Evolutionary conservation across 1,140 invertebrate genomes (phyloP).

Genomic region (Homarus americanus): DNA sequence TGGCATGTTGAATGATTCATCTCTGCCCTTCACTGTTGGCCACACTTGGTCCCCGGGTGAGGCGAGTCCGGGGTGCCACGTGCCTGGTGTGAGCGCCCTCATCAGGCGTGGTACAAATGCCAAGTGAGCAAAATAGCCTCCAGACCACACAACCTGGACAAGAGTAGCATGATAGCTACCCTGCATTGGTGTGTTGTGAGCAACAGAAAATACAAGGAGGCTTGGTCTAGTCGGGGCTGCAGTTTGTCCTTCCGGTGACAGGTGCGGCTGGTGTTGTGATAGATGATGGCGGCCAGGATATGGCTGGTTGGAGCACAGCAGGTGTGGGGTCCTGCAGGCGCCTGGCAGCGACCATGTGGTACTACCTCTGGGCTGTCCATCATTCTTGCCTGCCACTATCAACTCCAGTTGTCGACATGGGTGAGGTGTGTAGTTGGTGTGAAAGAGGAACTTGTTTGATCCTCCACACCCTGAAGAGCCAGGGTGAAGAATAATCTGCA

Average conservation of each 20-base stretch:
- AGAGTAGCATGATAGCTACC: conserved; percentile 22
- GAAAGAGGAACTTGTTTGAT: background rate
- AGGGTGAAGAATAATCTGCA: conserved; percentile 31
- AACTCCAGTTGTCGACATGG: background rate
- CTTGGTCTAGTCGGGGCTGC: conserved; percentile 43
- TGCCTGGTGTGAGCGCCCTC: conserved; percentile 48
- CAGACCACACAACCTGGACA: conserved; percentile 44
- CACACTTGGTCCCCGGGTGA: conserved; percentile 9
- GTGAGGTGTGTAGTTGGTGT: background rate
- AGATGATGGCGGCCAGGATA: background rate
- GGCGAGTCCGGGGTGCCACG: conserved; percentile 21
- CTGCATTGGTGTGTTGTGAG: conserved; percentile 55
- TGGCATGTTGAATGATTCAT: background rate
- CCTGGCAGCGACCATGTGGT: background rate
- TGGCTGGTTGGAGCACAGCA: background rate
- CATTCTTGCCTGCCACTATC: background rate
- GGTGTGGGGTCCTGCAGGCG: background rate
- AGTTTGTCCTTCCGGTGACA: conserved; percentile 24
- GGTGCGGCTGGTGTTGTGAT: background rate
- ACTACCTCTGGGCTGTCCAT: background rate
- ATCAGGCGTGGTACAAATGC: conserved; percentile 66
- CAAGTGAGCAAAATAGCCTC: conserved; percentile 69
- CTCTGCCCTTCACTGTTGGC: conserved; percentile 3
- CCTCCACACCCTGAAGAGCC: background rate
- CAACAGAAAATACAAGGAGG: conserved; percentile 62